A percentile compares a stretch with the other conserved stretches of the same genome.
These are phyloP conservation scores for Oscheius sp. DNA, from an alignment of 1,140 invertebrate species.

Conservation along the genomic window DNA sequence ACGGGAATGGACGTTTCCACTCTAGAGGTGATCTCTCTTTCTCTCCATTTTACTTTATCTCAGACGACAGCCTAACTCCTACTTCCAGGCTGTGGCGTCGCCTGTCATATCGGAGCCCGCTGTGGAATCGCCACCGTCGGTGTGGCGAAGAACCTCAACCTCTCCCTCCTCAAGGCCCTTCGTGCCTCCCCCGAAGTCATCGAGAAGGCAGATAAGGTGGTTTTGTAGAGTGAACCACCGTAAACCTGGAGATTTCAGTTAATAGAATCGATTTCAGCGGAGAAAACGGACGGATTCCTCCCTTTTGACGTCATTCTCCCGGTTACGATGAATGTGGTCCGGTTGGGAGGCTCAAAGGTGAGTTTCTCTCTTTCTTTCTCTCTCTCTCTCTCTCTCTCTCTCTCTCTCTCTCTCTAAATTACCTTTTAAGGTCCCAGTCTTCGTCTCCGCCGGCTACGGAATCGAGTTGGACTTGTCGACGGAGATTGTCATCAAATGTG, in stretches of 20 bases:
- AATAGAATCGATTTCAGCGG: neutral
- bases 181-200: neutral
- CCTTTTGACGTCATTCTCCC: constrained; percentile 21
- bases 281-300: constrained; percentile 8
- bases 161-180: constrained; percentile 13
- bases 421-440: constrained; percentile 34
- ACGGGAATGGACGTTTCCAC: constrained; percentile 41
- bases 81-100: constrained; percentile 31
- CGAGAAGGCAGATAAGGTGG: constrained; percentile 16
- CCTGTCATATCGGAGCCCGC: constrained; percentile 36
- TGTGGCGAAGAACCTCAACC: constrained; percentile 32
- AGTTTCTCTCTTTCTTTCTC: neutral
- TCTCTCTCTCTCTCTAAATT: too few relatives aligned
- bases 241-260: too few relatives aligned
- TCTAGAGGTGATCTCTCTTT: constrained; percentile 19
- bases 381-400: too few relatives aligned
- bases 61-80: neutral
- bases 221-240: too few relatives aligned
- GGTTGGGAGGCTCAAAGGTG: constrained; percentile 12
- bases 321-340: constrained; percentile 13
- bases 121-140: constrained; percentile 30
- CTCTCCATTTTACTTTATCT: neutral
- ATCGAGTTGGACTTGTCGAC: constrained; percentile 30
- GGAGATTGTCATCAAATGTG: constrained; percentile 9
- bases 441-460: constrained; percentile 35